Evolutionary conservation across 2,797 vertebrate genomes (phyloP), one percentile per base, ranked within the genome.

Genomic region (Linurgus olivaceus): DNA sequence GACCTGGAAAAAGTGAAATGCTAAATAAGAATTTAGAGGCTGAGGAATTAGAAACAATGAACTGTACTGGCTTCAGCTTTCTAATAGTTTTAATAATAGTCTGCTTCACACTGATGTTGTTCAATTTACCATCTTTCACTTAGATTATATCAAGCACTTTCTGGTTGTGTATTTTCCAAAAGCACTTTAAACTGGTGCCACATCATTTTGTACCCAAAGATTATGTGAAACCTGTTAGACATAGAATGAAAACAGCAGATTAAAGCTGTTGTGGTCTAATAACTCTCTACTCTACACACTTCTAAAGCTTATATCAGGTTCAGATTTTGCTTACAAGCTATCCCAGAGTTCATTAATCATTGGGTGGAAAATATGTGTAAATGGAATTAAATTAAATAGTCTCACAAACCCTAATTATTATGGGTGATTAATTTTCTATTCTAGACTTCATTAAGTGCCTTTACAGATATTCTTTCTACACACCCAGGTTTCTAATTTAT

Each of bases 341-440:
- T 81, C 77, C 71, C 48, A 74, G 67, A 94, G 44, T 68, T 73
- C 74, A 93, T 96, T 96, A 84, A 93, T 97, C 94, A 95, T 62
- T 88, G 81, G 42, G 42, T 83, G 26, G 61, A 94, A 98, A 97
- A 97, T 96, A 95, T 95, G 97, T 97, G 90, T 93, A 97, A 98
- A 96, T 89, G 58, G 89, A 97, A 97, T 97, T 95, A 97, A 97
- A 97, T 97, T 58, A 97, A 96, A 97, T 95, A 97, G 97, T 95
- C 67, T 77, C 74, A 85, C 86, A 97, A 96, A 96, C 86, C 75
- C 79, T 94, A 87, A 92, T 98, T 95, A 96, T 98, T 97, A 96
- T 51, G 79, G 51, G 80, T 96, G 97, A 97, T 97, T 98, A 97
- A 97, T 97, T 97, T 97, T 96, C 70, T 95, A 77, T 97, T 92